Conservation (phyloP, 2,888 invertebrate genomes). For the Desoria tigrina region DNA sequence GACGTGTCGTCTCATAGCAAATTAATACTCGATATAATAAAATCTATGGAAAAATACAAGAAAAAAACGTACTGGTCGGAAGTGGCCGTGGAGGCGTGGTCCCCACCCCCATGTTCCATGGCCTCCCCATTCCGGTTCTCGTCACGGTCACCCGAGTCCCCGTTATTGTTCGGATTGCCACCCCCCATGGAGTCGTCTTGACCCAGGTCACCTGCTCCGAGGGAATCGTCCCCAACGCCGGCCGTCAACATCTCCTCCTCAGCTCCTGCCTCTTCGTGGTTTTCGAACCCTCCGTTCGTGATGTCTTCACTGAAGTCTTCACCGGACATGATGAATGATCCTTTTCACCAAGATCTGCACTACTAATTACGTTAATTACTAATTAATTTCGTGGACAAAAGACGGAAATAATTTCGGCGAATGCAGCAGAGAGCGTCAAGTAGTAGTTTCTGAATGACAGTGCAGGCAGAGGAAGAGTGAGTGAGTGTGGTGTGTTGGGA, state of each 20-base stretch:
- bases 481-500: not conserved
- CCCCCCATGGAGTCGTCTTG: conserved; percentile 52
- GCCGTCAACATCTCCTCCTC: conserved; percentile 46
- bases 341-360: no score
- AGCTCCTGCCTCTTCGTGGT: conserved; percentile 46
- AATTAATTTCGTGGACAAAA: no score
- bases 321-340: no score
- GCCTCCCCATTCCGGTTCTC: conserved; percentile 66
- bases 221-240: conserved; percentile 29
- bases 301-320: conserved; percentile 54
- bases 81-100: conserved; percentile 70
- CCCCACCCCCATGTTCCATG: conserved; percentile 64
- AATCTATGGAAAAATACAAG: no score
- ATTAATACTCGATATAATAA: no score
- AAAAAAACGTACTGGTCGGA: conserved; percentile 62
- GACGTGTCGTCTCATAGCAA: no score
- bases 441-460: not conserved
- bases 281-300: conserved; percentile 50
- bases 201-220: conserved; percentile 28
- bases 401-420: no score
- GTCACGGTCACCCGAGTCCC: no score
- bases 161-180: conserved; percentile 30
- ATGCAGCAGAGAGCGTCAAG: not conserved
- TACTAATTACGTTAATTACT: no score
- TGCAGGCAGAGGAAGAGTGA: not conserved